These are phyloP conservation scores for Eilema sororculum DNA, from an alignment of 2,888 invertebrate genomes.

Conservation along the genomic window DNA sequence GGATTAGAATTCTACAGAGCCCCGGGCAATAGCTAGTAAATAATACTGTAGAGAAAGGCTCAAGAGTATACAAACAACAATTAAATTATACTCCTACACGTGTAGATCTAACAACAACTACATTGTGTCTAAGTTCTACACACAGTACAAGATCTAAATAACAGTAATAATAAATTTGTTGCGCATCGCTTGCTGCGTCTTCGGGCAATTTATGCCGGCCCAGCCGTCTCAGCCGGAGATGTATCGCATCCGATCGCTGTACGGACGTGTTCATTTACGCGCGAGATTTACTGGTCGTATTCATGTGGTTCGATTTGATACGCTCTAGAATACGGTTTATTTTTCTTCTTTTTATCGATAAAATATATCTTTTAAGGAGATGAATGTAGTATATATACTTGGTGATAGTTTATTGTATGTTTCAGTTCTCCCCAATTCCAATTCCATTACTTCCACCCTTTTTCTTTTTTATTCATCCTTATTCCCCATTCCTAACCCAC, in stretches of 20 bases:
- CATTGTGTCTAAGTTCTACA: constrained; percentile 39
- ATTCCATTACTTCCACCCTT: too few relatives aligned
- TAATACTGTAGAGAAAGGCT: background rate
- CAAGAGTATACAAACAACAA: background rate
- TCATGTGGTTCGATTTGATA: constrained; percentile 51
- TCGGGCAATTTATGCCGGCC: constrained; percentile 70
- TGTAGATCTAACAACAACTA: constrained; percentile 18
- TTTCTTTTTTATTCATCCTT: too few relatives aligned
- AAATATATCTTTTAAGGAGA: background rate
- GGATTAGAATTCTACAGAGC: background rate
- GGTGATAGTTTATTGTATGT: too few relatives aligned
- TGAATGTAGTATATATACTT: too few relatives aligned
- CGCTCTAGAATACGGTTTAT: constrained; percentile 38
- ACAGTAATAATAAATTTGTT: constrained; percentile 61
- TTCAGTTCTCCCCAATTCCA: too few relatives aligned
- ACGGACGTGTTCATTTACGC: constrained; percentile 76
- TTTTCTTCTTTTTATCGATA: constrained; percentile 23
- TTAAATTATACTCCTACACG: background rate
- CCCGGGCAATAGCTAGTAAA: too few relatives aligned
- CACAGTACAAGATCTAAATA: constrained; percentile 47
- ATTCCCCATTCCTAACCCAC: too few relatives aligned
- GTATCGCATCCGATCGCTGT: constrained; percentile 74
- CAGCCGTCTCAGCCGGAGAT: constrained; percentile 65
- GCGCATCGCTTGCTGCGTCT: constrained; percentile 69
- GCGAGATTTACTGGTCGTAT: constrained; percentile 63